Evolutionary conservation across 2,888 invertebrate species (phyloP), one percentile per base, ranked within the genome.

Genomic region (Rugalucina vietnamica): DNA sequence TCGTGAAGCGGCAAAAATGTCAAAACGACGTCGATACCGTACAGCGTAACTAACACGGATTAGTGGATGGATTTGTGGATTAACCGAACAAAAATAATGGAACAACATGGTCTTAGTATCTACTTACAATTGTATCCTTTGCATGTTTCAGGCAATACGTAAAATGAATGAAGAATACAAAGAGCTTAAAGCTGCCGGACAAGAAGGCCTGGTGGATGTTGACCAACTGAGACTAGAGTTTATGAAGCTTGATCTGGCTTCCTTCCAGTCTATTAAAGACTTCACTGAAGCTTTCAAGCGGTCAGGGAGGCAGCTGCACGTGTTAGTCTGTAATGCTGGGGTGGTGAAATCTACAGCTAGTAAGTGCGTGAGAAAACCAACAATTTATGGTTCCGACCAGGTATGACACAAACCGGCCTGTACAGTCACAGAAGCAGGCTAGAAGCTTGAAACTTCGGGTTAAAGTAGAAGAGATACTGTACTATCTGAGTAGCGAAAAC

Each of bases 291-390:
- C 83, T 4, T 89, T 82, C 75, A 84, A 84, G 76, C 76, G 78
- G n/a, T 88, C 89, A 18, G 89, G 86, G 0, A 60, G 88, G 29
- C 60, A 71, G 2, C 77, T 90, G n/a, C 85, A 90, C 57, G 85
- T 87, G 0, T 76, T 90, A 4, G 70, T 90, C 3, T 90, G 90
- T 75, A 89, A 89, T 71, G 90, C 90, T 18, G 90, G 90, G 0
- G 69, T 87, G 1, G 57, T 43, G 29, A 87, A 84, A 72, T 74
- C 82, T 10, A 84, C 78, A 49, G 79, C 82, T 50, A 81, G 86
- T 86, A 57, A 12, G 70, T n/a, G n/a, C n/a, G n/a, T n/a, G n/a
- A n/a, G n/a, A n/a, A n/a, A n/a, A 21, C 4, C 29, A n/a, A 37
- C 24, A 8, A 5, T 10, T 21, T 10, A 10, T 12, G 14, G 21